Base-by-base conservation (phyloP, 1,140 invertebrate genomes). In the Neodiprion virginianus region DNA sequence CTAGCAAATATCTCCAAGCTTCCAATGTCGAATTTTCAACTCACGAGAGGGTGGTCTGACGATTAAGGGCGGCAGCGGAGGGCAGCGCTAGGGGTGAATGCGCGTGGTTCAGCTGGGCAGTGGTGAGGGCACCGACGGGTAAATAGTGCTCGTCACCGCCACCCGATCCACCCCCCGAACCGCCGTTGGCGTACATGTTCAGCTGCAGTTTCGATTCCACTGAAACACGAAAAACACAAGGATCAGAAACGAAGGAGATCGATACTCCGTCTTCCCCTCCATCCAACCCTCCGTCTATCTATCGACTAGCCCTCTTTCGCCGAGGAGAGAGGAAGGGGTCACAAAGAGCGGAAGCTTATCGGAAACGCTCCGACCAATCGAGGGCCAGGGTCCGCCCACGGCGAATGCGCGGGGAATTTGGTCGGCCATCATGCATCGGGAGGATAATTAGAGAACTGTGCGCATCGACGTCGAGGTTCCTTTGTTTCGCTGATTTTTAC, bases 41-140 rank as follows among this genome's bases (percentile, higher is more conserved):
- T 88, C 85, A 88, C 87, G 83, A 87, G 81, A 87, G 83, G 73
- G 82, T 85, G 67, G 86, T 87, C 72, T 88, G 87, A 68, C 85
- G 86, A 82, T 87, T 88, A 76, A 88, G 83, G 47, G 82, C 84
- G 69, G 85, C 86, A 79, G 85, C 86, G 76, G 87, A 86, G 80
- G 86, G 87, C 81, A 88, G 83, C 72, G 85, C 80, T 74, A 88
- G 79, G 72, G 87, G 86, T 67, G 87, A 88, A 72, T 87, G 86
- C 73, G 87, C 85, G 74, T 87, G 84, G 69, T 81, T 83, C 74
- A 86, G 79, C 74, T 87, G 86, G 48, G 80, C 73, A 28, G 83
- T 78, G 69, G 80, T 79, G 70, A 85, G 77, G 76, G 85, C 78
- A 79, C 81, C 78, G 75, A 84, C 75, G 71, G 79, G 72, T 72